phyloP scores from a whole-genome alignment of 2,113 vertebrate species.

The Neopipo cinnamomea region DNA sequence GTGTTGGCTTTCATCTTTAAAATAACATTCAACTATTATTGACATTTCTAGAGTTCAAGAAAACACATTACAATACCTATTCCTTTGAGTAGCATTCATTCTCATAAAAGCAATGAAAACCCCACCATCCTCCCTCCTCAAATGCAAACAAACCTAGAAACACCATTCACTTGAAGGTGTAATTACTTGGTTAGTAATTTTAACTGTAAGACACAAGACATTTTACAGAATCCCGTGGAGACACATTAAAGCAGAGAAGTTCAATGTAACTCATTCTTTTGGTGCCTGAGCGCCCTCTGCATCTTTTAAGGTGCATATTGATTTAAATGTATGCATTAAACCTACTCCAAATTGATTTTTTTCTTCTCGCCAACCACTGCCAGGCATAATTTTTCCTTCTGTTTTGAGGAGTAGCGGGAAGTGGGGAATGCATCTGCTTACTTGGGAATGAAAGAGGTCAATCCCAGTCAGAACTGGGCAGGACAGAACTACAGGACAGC shows the following conservation, averaged over 20 bases:
- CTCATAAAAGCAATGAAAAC: background rate
- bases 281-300: constrained; percentile 34
- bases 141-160: background rate
- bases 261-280: background rate
- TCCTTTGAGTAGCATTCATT: background rate
- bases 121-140: background rate
- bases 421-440: background rate
- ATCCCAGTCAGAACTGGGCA: background rate
- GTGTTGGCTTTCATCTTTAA: background rate
- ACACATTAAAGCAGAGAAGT: background rate
- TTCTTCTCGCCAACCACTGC: background rate
- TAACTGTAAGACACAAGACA: background rate
- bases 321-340: background rate
- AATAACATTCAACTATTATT: background rate
- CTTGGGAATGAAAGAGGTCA: background rate
- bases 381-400: background rate
- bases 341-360: background rate
- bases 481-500: background rate
- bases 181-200: background rate
- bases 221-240: background rate
- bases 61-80: background rate
- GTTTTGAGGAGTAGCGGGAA: background rate
- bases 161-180: background rate
- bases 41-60: background rate
- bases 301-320: background rate